phyloP scores from a whole-genome alignment of 2,797 vertebrate species.

The Gila robusta region DNA sequence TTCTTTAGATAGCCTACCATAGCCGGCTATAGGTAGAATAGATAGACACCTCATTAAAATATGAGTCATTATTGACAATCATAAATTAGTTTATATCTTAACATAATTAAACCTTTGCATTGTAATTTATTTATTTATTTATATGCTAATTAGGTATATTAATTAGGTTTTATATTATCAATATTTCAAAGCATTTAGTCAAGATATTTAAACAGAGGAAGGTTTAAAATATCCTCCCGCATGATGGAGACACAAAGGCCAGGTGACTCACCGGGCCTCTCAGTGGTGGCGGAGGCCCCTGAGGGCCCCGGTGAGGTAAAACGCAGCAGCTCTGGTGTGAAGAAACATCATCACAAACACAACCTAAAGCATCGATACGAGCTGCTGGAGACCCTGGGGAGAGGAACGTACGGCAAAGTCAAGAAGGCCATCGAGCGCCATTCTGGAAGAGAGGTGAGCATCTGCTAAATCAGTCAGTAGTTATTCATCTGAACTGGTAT shows the following conservation, averaged over 20 bases:
- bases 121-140: constrained; percentile 86
- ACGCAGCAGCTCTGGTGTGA: constrained; percentile 87
- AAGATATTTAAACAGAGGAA: constrained; percentile 60
- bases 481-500: background rate
- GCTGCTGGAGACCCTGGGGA: constrained; percentile 95
- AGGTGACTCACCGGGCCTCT: constrained; percentile 63
- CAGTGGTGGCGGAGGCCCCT: constrained; percentile 64
- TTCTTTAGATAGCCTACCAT: constrained; percentile 44
- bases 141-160: constrained; percentile 78
- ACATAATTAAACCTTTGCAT: constrained; percentile 67
- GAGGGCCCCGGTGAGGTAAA: constrained; percentile 66
- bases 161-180: constrained; percentile 78
- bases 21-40: constrained; percentile 63
- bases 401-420: constrained; percentile 97
- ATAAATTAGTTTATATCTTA: constrained; percentile 71
- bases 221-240: constrained; percentile 61
- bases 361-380: constrained; percentile 99
- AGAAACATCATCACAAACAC: constrained; percentile 98
- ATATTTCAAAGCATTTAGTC: constrained; percentile 71
- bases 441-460: constrained; percentile 91
- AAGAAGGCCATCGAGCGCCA: constrained; percentile 95
- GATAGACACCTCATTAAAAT: constrained; percentile 60
- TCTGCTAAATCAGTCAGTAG: background rate
- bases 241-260: constrained; percentile 76
- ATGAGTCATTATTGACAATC: constrained; percentile 70